These are phyloP conservation scores for Cenopis cana DNA, from an alignment of 2,888 invertebrate species.

Conservation along the genomic window DNA sequence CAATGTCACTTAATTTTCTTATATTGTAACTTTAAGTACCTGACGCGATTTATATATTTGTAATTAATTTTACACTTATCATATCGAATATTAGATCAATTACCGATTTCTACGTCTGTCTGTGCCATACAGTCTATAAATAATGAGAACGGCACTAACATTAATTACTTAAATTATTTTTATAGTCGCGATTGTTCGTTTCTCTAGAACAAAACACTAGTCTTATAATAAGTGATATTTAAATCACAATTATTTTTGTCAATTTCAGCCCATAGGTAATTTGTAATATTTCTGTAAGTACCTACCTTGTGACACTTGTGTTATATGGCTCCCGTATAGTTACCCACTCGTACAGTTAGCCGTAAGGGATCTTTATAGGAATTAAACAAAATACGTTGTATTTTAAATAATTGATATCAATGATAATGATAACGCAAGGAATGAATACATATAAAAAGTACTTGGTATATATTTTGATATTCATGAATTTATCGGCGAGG, in stretches of 20 bases:
- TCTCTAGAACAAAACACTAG: slow-evolving; percentile 66
- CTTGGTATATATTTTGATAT: slow-evolving; percentile 82
- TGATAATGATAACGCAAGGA: slow-evolving; percentile 62
- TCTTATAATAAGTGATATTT: slow-evolving; percentile 60
- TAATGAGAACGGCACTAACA: slow-evolving; percentile 58
- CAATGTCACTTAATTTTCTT: slow-evolving; percentile 61
- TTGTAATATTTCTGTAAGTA: slow-evolving; percentile 26
- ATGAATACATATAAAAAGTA: slow-evolving; percentile 60
- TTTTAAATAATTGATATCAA: slow-evolving; percentile 68
- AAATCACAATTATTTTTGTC: slow-evolving; percentile 40
- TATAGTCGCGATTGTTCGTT: slow-evolving; percentile 54
- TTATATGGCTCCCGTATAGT: slow-evolving; percentile 46
- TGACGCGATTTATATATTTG: slow-evolving; percentile 71
- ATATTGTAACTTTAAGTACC: slow-evolving; percentile 68
- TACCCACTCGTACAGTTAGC: slow-evolving; percentile 64
- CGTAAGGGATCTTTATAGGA: slow-evolving; percentile 62
- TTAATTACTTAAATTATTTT: slow-evolving; percentile 51
- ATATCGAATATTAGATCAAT: slow-evolving; percentile 56
- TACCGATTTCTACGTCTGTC: slow-evolving; percentile 58
- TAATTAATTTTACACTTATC: slow-evolving; percentile 70
- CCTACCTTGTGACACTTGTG: slow-evolving; percentile 8
- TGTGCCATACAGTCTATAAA: slow-evolving; percentile 64
- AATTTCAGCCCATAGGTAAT: slow-evolving; percentile 34
- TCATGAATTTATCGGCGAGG: slow-evolving; percentile 74
- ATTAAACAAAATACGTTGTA: slow-evolving; percentile 57